Conservation (phyloP, 1,140 invertebrate species). For the Drosophila nikananu region DNA sequence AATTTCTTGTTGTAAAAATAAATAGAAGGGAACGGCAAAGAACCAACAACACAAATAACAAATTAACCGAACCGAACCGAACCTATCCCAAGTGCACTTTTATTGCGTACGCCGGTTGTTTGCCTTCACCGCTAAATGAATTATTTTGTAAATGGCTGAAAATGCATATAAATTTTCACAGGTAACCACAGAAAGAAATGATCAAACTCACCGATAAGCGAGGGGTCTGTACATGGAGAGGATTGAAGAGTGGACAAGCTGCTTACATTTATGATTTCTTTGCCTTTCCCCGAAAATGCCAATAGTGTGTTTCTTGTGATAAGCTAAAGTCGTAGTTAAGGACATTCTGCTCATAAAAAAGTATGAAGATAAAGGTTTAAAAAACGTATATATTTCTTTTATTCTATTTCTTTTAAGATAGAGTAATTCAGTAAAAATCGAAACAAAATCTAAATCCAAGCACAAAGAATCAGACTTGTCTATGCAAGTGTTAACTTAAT, state of each 20-base stretch:
- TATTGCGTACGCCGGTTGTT: slow-evolving; percentile 35
- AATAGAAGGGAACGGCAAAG: background rate
- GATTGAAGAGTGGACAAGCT: background rate
- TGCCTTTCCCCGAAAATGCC: background rate
- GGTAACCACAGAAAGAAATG: slow-evolving; percentile 27
- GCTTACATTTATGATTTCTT: slow-evolving; percentile 24
- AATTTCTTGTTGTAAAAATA: slow-evolving; percentile 38
- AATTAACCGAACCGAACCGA: slow-evolving; percentile 48
- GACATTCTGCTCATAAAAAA: background rate
- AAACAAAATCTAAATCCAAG: too few species aligned
- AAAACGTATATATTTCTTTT: too few species aligned
- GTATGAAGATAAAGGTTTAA: too few species aligned
- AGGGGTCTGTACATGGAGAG: background rate
- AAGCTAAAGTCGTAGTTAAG: background rate
- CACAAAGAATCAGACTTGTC: background rate
- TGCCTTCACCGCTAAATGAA: slow-evolving; percentile 12
- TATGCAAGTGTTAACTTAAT: too few species aligned
- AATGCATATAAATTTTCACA: slow-evolving; percentile 32
- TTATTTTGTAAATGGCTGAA: slow-evolving; percentile 39
- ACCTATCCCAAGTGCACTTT: slow-evolving; percentile 60
- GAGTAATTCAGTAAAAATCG: background rate
- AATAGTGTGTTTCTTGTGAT: background rate
- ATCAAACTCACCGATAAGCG: background rate
- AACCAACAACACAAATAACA: slow-evolving; percentile 10
- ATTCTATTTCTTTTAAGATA: too few species aligned